Evolutionary conservation across 2,113 vertebrate species (phyloP), one percentile per base, ranked within the genome.

Genomic region (Erpornis zantholeuca): DNA sequence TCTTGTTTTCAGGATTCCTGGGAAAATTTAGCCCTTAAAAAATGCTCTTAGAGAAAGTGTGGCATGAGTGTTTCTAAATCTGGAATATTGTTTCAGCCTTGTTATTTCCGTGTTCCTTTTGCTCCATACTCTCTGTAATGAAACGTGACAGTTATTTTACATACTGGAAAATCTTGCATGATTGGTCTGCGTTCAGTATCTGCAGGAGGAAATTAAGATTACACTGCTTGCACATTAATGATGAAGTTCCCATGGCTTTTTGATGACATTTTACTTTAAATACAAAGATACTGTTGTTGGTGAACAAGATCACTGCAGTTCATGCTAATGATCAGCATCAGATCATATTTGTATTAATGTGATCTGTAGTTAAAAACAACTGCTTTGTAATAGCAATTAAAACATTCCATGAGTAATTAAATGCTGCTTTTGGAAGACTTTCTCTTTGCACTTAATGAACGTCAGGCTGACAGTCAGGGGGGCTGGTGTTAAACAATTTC

Each of bases 91-190:
- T 86, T 95, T 91, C 57, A 59, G 73, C 64, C 83, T 82, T 82
- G 40, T 78, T 96, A 50, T 91, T 94, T 83, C 87, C 63, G 54
- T 68, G 47, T 87, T 94, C 78, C 47, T 77, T 95, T 93, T 87
- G 64, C 81, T 93, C 94, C 73, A 7, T 85, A 90, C 69, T 86
- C 68, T 89, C 91, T 86, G 44, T 95, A 96, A 94, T 95, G 88
- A 95, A 70, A 63, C 59, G 75, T 86, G 77, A 76, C 85, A 84
- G 63, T 94, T 95, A 64, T 91, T 96, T 65, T 83, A 81, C 90
- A 75, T 75, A n/a, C 69, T 84, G 64, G 75, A 86, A 95, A 89
- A 85, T 92, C 77, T 88, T 72, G 87, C 71, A 9, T 47, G 45
- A 90, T 86, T 65, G 79, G 61, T 91, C 95, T 82, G 54, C n/a